Percentiles rank a stretch among this genome's conserved stretches.
Conservation (phyloP, 2,113 vertebrate species). For the Austrofundulus limnaeus region DNA sequence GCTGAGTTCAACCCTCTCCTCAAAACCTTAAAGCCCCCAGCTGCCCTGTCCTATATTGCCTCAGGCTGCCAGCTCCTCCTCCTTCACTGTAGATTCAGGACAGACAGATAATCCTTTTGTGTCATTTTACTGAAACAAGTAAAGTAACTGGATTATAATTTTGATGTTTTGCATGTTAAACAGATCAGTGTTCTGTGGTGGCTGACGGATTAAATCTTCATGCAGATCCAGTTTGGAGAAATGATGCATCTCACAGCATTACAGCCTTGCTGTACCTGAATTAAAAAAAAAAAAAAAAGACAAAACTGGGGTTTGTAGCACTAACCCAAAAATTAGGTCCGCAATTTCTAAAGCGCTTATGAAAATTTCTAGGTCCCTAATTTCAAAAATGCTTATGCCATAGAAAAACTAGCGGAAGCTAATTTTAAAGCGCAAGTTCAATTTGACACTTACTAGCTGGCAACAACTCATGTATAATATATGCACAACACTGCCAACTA, state of each 20-base stretch:
- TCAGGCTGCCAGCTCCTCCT: constrained; percentile 10
- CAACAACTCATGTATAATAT: too few species aligned
- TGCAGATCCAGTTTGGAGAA: neutral
- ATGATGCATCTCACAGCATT: neutral
- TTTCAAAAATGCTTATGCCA: too few species aligned
- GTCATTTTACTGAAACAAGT: constrained; percentile 10
- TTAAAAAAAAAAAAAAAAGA: too few species aligned
- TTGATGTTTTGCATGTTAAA: constrained; percentile 4
- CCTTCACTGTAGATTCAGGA: constrained; percentile 5
- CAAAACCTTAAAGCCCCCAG: constrained; percentile 48
- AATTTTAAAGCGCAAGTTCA: too few species aligned
- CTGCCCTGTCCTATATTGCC: constrained; percentile 28
- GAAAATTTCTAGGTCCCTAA: too few species aligned
- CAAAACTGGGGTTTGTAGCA: too few species aligned
- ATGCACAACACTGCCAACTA: too few species aligned
- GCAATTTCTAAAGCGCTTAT: too few species aligned
- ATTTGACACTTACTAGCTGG: too few species aligned
- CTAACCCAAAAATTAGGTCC: too few species aligned
- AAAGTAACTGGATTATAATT: neutral
- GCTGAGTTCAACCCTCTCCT: constrained; percentile 29
- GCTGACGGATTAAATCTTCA: neutral
- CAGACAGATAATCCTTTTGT: constrained; percentile 17
- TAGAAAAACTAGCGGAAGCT: too few species aligned
- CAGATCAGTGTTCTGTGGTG: neutral
- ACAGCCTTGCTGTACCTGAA: neutral